Conservation (phyloP, 2,113 vertebrate genomes). For the Pseudorhombus dupliciocellatus region DNA sequence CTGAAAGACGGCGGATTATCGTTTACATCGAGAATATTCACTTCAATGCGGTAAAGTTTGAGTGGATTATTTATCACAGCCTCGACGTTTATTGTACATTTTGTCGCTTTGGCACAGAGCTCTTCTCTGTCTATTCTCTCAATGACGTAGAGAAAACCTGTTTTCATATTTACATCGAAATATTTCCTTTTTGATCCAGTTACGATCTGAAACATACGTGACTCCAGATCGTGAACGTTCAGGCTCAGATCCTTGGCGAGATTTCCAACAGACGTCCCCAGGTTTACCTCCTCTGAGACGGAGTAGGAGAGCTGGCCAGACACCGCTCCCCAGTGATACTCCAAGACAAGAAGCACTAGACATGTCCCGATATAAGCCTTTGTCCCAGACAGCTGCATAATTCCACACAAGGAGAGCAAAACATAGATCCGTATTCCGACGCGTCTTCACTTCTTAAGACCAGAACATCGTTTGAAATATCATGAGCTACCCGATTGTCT, state of each 20-base stretch:
- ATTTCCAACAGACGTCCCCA: slow-evolving; percentile 79
- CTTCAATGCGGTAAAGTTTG: slow-evolving; percentile 69
- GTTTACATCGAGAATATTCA: slow-evolving; percentile 74
- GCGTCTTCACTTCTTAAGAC: rapidly evolving
- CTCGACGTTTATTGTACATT: slow-evolving; percentile 67
- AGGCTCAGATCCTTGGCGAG: slow-evolving; percentile 78
- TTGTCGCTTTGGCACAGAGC: slow-evolving; percentile 49
- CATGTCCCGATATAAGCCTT: slow-evolving; percentile 1
- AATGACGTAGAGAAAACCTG: slow-evolving; percentile 73
- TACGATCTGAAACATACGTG: slow-evolving; percentile 75
- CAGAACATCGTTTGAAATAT: neutral
- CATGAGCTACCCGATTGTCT: neutral
- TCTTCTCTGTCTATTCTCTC: slow-evolving; percentile 73
- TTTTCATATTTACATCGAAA: slow-evolving; percentile 78
- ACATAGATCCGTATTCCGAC: slow-evolving; percentile 13
- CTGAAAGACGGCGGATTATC: slow-evolving; percentile 73
- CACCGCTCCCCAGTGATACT: slow-evolving; percentile 35
- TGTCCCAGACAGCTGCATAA: slow-evolving; percentile 23
- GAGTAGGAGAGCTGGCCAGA: slow-evolving; percentile 73
- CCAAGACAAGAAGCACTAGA: slow-evolving; percentile 46
- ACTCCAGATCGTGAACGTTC: slow-evolving; percentile 70
- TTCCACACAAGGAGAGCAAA: slow-evolving; percentile 19
- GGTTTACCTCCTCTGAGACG: slow-evolving; percentile 76
- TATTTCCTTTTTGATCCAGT: slow-evolving; percentile 70
- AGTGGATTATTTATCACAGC: slow-evolving; percentile 73